Evolutionary conservation across 1,140 invertebrate species (phyloP).

Genomic region (Drosophila lowei): DNA sequence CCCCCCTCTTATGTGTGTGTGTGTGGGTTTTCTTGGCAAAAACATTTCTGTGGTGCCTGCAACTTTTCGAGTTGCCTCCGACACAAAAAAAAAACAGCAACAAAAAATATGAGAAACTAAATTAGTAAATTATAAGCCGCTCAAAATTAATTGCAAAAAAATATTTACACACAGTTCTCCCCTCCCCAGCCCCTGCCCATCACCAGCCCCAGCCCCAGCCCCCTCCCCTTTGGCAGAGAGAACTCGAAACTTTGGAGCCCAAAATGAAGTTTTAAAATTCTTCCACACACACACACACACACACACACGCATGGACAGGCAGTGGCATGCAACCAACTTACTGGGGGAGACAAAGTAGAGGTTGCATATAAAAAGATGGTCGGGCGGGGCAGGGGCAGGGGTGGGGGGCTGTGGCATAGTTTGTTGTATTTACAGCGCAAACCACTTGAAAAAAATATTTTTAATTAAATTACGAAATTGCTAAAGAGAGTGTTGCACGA

Average conservation of each 20-base stretch:
- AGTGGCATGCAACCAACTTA: conserved; percentile 10
- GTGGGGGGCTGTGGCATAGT: conserved; percentile 41
- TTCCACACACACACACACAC: conserved; percentile 45
- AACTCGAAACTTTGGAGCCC: conserved; percentile 65
- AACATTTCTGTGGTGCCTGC: conserved; percentile 51
- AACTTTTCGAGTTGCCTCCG: conserved; percentile 31
- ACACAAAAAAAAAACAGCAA: conserved; percentile 1
- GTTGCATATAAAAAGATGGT: conserved; percentile 29
- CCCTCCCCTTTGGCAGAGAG: conserved; percentile 9
- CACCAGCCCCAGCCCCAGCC: conserved; percentile 10
- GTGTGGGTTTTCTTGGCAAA: conserved; percentile 51
- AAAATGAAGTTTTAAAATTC: conserved; percentile 80
- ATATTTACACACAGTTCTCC: conserved; percentile 72
- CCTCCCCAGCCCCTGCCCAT: too few species aligned
- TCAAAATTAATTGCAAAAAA: conserved; percentile 82
- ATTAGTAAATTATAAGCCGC: conserved; percentile 82
- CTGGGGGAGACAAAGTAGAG: conserved; percentile 27
- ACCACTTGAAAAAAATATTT: conserved; percentile 81
- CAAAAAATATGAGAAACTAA: conserved; percentile 48
- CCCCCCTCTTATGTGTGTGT: neutral
- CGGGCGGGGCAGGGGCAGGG: neutral
- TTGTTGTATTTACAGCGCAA: conserved; percentile 80
- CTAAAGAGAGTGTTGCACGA: conserved; percentile 74
- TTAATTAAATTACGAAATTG: conserved; percentile 82
- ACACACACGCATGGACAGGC: neutral